phyloP scores from a whole-genome alignment of 2,797 vertebrate genomes.

The Cirrhinus mrigala region DNA sequence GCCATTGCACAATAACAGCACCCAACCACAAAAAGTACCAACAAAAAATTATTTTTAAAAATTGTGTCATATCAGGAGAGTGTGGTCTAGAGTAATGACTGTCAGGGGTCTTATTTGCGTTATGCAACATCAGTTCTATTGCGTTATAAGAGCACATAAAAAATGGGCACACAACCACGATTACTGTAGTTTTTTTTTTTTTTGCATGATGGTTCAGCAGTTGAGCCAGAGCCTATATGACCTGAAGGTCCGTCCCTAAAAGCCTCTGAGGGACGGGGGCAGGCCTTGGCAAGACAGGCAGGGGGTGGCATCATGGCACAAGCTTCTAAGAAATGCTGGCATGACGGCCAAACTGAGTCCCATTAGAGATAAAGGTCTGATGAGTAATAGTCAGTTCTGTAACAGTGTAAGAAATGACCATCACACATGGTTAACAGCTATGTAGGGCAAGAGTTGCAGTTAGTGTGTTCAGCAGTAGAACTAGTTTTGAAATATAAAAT shows the following conservation, averaged over 20 bases:
- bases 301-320: slow-evolving; percentile 22
- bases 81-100: slow-evolving; percentile 34
- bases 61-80: slow-evolving; percentile 46
- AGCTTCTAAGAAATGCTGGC: slow-evolving; percentile 53
- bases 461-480: slow-evolving; percentile 14
- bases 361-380: slow-evolving; percentile 40
- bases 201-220: background rate
- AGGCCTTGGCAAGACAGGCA: slow-evolving; percentile 6
- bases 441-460: slow-evolving; percentile 54
- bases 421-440: slow-evolving; percentile 38
- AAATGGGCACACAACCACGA: background rate
- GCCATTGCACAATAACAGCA: slow-evolving; percentile 33
- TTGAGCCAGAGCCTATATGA: slow-evolving; percentile 10
- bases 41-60: slow-evolving; percentile 35
- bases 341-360: slow-evolving; percentile 11
- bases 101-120: slow-evolving; percentile 49
- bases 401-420: slow-evolving; percentile 32
- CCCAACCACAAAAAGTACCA: slow-evolving; percentile 16
- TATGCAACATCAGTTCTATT: slow-evolving; percentile 54
- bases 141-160: slow-evolving; percentile 25
- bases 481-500: slow-evolving; percentile 31
- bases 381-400: slow-evolving; percentile 38
- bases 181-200: background rate
- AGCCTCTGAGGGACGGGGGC: background rate
- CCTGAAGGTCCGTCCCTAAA: slow-evolving; percentile 20